Percentiles rank a stretch among this genome's conserved stretches.
These are phyloP conservation scores for Nematostella vectensis DNA, from an alignment of 92 coral and sea anemone species.

Conservation along the genomic window DNA sequence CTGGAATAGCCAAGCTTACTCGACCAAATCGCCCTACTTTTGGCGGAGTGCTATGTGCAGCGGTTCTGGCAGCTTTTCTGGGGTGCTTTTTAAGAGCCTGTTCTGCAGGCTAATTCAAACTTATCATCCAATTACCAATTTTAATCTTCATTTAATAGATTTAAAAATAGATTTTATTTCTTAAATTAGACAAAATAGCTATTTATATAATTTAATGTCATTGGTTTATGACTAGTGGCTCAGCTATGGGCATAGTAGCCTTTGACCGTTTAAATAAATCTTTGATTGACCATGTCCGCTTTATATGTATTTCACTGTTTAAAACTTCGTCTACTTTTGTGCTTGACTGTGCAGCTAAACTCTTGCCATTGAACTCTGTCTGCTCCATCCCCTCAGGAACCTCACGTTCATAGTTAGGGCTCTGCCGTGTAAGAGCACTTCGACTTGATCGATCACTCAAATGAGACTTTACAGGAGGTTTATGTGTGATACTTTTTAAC, in stretches of 20 bases:
- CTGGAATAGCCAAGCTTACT: too few species aligned
- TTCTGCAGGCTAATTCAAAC: too few species aligned
- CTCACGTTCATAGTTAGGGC: conserved; percentile 46
- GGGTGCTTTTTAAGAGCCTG: too few species aligned
- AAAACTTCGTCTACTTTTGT: background rate
- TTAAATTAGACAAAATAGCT: too few species aligned
- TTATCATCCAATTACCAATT: too few species aligned
- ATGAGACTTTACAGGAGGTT: conserved; percentile 5
- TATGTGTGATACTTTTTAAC: conserved; percentile 13
- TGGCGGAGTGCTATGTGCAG: too few species aligned
- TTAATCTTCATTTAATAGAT: too few species aligned
- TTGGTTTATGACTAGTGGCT: conserved; percentile 16
- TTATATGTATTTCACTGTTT: conserved; percentile 51
- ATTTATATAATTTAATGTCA: background rate
- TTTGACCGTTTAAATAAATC: conserved; percentile 33
- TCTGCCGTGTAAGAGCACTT: conserved; percentile 49
- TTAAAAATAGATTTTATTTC: too few species aligned
- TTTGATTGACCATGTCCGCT: conserved; percentile 55
- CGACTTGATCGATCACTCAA: conserved; percentile 1
- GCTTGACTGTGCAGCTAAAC: background rate
- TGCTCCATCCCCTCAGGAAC: conserved; percentile 68
- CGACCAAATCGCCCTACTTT: too few species aligned
- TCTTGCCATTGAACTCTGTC: conserved; percentile 2
- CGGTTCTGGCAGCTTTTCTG: too few species aligned
- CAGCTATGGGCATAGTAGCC: background rate